Evolutionary conservation across 2,888 invertebrate genomes (phyloP).

Genomic region (Trachelus troglodyta): DNA sequence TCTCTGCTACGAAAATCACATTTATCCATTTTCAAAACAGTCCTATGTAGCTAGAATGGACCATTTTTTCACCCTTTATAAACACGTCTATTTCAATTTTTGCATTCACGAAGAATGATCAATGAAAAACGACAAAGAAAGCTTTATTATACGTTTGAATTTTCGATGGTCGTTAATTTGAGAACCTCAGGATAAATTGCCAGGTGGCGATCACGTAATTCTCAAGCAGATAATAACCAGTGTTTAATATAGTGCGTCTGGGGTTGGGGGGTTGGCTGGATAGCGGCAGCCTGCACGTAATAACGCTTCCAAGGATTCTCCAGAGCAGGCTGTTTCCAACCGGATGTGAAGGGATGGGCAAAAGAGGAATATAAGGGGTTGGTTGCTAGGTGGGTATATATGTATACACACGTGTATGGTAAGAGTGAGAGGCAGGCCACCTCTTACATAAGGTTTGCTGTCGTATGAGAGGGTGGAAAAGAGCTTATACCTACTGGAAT

Average conservation of each 20-base stretch:
- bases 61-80: too few relatives aligned
- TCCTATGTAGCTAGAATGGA: too few relatives aligned
- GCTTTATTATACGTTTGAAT: neutral
- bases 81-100: too few relatives aligned
- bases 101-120: too few relatives aligned
- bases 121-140: too few relatives aligned
- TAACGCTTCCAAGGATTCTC: neutral
- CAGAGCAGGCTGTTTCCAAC: neutral
- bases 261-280: neutral
- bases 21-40: too few relatives aligned
- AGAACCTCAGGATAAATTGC: neutral
- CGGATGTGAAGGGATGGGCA: neutral
- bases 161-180: neutral
- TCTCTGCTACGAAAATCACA: too few relatives aligned
- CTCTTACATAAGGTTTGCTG: neutral
- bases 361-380: neutral
- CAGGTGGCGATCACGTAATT: neutral
- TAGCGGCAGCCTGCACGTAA: neutral
- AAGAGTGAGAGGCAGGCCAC: neutral
- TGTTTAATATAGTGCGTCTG: neutral
- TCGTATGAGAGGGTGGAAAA: neutral
- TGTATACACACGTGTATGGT: neutral
- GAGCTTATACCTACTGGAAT: neutral
- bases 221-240: neutral
- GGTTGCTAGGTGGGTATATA: neutral